phyloP scores from a whole-genome alignment of 53 echinoderm and acorn worm genomes.

The Zoroaster sp. region DNA sequence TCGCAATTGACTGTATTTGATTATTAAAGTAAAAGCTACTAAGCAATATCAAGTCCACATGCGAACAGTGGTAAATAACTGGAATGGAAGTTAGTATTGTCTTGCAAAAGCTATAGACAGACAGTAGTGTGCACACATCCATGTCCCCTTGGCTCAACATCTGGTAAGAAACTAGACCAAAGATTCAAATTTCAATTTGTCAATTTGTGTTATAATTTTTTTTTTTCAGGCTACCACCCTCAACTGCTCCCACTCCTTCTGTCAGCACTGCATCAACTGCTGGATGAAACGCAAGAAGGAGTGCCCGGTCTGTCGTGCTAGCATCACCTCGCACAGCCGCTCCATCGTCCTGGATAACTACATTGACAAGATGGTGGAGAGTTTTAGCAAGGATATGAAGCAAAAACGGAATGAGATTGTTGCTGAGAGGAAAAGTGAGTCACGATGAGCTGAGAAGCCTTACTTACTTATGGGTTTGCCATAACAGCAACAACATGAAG shows the following conservation, averaged over 20 bases:
- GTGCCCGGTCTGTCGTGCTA: conserved; percentile 84
- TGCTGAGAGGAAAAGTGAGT: conserved; percentile 82
- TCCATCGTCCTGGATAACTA: conserved; percentile 98
- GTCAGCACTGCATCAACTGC: conserved; percentile 72
- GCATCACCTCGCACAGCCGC: conserved; percentile 74
- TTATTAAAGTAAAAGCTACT: no score
- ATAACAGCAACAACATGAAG: neutral
- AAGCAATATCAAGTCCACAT: no score
- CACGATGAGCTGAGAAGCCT: neutral
- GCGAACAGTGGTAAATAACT: no score
- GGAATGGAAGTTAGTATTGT: no score
- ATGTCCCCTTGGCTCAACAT: no score
- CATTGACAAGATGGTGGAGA: conserved; percentile 99
- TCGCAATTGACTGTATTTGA: no score
- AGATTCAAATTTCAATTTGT: no score
- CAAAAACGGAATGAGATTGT: conserved; percentile 72
- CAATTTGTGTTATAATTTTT: neutral
- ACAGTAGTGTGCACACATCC: no score
- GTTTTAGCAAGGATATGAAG: conserved; percentile 81
- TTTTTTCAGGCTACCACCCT: conserved; percentile 87
- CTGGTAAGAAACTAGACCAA: no score
- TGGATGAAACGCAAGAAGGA: conserved; percentile 97
- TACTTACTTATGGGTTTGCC: neutral
- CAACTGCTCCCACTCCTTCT: conserved; percentile 98
- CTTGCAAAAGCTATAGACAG: no score